Base-by-base conservation (phyloP, 2,797 vertebrate species). In the Bradypodion ventrale region DNA sequence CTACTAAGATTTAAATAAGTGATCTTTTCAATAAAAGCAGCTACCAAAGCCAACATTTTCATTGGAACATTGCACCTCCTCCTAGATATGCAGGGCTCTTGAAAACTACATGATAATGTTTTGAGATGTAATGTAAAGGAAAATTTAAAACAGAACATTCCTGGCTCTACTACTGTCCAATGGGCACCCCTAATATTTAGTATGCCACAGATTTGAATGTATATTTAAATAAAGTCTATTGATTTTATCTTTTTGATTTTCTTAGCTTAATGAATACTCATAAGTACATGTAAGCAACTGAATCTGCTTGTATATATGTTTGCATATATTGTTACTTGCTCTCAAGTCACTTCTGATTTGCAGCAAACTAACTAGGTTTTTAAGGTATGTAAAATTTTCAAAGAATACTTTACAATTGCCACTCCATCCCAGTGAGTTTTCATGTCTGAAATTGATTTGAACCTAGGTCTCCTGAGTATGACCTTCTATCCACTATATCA, bases 11-110 rank as follows among this genome's bases (percentile, higher is more conserved):
- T 35, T 74, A 29, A 25, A 37, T 63, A 6, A 12, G 75, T 52
- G 25, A 29, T 80, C 23, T 91, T 88, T 90, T 78, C 80, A 59
- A 83, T 0, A 21, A 73, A 73, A 86, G 23, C 5, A 23, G 59
- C 60, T 91, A 19, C 46, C 27, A 35, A 1, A 74, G 32, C 13
- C 56, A 15, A 15, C 13, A 82, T 56, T 78, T 46, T 12, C 42
- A 73, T 70, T 56, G 5, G 19, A 4, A 23, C 60, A 63, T 65
- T 72, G 52, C 52, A 84, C 35, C 10, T 1, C 76, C 87, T 63
- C 69, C 3, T 63, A 49, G 25, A 52, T 27, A 63, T 10, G n/a
- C 40, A 52, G 27, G 21, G 32, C 16, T 13, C 68, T 66, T 63
- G 68, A 44, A 8, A 60, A 81, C 86, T 77, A 46, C 12, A 40